Evolutionary conservation across 2,113 vertebrate genomes (phyloP), one percentile per base, ranked within the genome.

Genomic region (Bos javanicus): DNA sequence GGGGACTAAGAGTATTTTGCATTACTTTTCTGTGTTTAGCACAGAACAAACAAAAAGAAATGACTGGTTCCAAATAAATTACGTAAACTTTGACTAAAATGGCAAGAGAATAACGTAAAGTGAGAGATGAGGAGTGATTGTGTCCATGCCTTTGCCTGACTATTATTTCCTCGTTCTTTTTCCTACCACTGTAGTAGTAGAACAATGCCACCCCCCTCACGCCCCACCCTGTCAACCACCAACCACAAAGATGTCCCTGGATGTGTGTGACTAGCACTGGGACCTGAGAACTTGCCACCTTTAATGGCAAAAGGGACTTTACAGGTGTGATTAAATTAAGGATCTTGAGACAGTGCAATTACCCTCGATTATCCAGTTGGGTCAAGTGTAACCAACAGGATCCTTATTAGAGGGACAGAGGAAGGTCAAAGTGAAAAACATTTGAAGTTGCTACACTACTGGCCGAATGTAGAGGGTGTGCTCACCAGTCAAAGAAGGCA

Each of bases 391-490:
- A 67, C 57, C 82, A 54, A 6, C 54, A 54, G 12, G 1, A 1
- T 12, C 17, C 7, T 59, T 80, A 48, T 11, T 87, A 33, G 16
- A 15, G 3, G 7, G 9, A 36, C 23, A 7, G 5, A 33, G n/a
- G 19, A 16, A 4, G n/a, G 43, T 12, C 5, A 1, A 14, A 33
- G 6, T 26, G 3, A 6, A 46, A 82, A 16, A 30, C 16, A 39
- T 3, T 7, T 10, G 14, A 71, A 57, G 7, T 26, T 26, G 8
- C 7, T 6, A 2, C 8, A 0, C 6, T 39, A 3, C 3, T 84
- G 6, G 1, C 2, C 52, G 21, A 52, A 6, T 30, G 8, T 76
- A 12, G 46, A 96, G 5, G 21, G 25, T 36, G 14, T 1, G 7
- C 6, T 91, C 0, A 30, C 5, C 48, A 36, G 59, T 8, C 19